Percentiles rank a stretch among this genome's conserved stretches.
phyloP scores from a whole-genome alignment of 2,797 vertebrate species.

The Gobionotothen gibberifrons region DNA sequence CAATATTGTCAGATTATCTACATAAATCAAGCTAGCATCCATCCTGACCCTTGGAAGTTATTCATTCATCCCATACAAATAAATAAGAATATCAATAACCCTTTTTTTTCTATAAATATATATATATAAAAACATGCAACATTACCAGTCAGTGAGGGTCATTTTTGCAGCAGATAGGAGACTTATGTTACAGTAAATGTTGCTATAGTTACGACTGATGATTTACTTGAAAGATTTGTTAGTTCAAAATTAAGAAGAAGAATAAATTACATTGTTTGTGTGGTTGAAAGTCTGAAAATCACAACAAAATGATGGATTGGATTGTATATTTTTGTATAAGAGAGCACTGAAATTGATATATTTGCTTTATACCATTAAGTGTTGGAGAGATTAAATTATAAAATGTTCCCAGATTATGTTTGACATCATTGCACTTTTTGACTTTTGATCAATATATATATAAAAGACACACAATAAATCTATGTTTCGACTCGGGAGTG shows the following conservation, averaged over 20 bases:
- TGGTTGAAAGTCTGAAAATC: constrained; percentile 43
- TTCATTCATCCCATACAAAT: constrained; percentile 10
- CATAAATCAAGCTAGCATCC: constrained; percentile 4
- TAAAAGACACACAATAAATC: constrained; percentile 72
- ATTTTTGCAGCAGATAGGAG: constrained; percentile 11
- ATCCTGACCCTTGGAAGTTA: constrained; percentile 11
- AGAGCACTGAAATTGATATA: constrained; percentile 71
- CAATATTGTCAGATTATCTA: constrained; percentile 26
- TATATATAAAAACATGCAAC: constrained; percentile 19
- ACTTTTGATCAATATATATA: constrained; percentile 57
- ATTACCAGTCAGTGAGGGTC: constrained; percentile 27
- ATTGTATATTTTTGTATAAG: constrained; percentile 78
- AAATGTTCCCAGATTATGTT: constrained; percentile 56
- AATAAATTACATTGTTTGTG: constrained; percentile 17
- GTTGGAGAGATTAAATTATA: constrained; percentile 48
- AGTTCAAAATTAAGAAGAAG: neutral
- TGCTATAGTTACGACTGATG: constrained; percentile 13
- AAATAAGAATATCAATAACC: constrained; percentile 3
- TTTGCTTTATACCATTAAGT: constrained; percentile 66
- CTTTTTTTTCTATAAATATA: constrained; percentile 8
- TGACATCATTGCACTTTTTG: constrained; percentile 51
- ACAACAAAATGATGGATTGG: constrained; percentile 56
- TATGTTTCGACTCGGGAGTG: constrained; percentile 76
- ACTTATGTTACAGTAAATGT: neutral
- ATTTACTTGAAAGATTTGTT: constrained; percentile 57